Conservation (phyloP, 2,113 vertebrate genomes). For the Myotis davidii region DNA sequence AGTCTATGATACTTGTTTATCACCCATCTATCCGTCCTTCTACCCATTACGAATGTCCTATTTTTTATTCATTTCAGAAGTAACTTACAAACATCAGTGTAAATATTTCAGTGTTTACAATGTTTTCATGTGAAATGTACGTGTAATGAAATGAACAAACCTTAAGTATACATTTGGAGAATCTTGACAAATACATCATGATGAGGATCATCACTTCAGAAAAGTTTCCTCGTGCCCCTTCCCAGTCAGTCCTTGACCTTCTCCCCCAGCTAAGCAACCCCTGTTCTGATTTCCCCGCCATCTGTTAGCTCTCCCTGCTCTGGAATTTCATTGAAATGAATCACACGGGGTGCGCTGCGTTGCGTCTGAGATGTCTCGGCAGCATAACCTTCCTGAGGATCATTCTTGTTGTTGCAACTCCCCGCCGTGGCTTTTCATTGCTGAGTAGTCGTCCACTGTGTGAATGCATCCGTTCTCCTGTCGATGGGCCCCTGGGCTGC, state of each 20-base stretch:
- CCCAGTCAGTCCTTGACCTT: neutral
- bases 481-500: neutral
- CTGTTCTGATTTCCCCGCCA: neutral
- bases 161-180: neutral
- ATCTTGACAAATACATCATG: neutral
- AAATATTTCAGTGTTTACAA: neutral
- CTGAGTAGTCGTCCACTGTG: neutral
- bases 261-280: neutral
- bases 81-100: neutral
- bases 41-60: neutral
- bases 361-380: neutral
- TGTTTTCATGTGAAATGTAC: neutral
- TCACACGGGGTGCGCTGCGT: neutral
- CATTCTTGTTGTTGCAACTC: neutral
- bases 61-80: neutral
- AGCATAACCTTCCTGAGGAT: neutral
- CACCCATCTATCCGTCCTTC: neutral
- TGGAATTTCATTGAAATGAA: neutral
- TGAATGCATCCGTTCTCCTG: neutral
- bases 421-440: neutral
- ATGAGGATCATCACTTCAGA: neutral
- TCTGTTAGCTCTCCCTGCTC: neutral
- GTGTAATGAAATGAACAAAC: neutral
- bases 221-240: neutral
- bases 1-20: neutral